These are phyloP conservation scores for Invenusta paracnida DNA, from an alignment of 2,888 invertebrate genomes.

Conservation along the genomic window DNA sequence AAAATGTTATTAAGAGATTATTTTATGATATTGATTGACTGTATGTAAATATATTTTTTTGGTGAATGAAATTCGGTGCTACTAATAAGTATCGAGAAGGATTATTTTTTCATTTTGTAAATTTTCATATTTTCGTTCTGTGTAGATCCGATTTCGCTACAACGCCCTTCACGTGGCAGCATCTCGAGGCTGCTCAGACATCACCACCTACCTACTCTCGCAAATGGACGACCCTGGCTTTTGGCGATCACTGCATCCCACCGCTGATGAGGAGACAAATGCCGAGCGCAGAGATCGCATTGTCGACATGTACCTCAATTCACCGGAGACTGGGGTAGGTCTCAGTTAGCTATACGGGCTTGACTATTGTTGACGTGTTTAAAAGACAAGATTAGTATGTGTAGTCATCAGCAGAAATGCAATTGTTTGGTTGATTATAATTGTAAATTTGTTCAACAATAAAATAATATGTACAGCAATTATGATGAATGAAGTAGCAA, in stretches of 20 bases:
- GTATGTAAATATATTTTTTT: not conserved
- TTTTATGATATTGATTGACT: too few relatives aligned
- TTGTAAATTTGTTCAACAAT: too few relatives aligned
- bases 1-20: too few relatives aligned
- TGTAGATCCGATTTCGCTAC: slow-evolving; percentile 36
- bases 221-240: not conserved
- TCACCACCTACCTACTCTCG: not conserved
- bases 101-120: not conserved
- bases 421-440: too few relatives aligned
- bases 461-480: too few relatives aligned
- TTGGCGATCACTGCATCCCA: slow-evolving; percentile 21
- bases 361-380: too few relatives aligned
- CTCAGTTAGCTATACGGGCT: too few relatives aligned
- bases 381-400: too few relatives aligned
- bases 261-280: slow-evolving; percentile 7
- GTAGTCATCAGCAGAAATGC: too few relatives aligned
- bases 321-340: slow-evolving; percentile 25
- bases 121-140: too few relatives aligned
- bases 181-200: not conserved
- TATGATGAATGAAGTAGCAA: too few relatives aligned
- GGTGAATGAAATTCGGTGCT: not conserved
- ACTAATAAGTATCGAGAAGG: not conserved
- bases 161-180: slow-evolving; percentile 34
- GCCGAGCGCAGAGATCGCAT: not conserved
- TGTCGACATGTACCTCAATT: slow-evolving; percentile 37